Percentiles rank a stretch among this genome's conserved stretches.
These are phyloP conservation scores for Zele albiditarsus DNA, from an alignment of 2,888 invertebrate species.

Conservation along the genomic window DNA sequence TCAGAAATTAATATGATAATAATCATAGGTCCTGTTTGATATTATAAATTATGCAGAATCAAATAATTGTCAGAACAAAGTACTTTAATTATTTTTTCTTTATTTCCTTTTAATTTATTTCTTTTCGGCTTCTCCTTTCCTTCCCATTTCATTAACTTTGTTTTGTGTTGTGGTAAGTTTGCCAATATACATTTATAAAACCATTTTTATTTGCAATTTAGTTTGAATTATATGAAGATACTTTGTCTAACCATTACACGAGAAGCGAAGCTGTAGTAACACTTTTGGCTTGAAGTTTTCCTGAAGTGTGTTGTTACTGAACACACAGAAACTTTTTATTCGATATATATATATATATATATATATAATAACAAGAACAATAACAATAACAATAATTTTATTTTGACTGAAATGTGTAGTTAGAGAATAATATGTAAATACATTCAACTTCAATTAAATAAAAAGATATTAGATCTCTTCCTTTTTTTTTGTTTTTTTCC, in stretches of 20 bases:
- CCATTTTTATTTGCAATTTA: slow-evolving; percentile 1
- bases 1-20: background rate
- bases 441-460: background rate
- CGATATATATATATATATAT: background rate
- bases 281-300: background rate
- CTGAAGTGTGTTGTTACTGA: background rate
- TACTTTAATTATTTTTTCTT: background rate
- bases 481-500: background rate
- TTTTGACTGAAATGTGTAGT: background rate
- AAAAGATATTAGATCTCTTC: too few species aligned
- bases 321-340: background rate
- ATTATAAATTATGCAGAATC: background rate
- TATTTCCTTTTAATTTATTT: background rate
- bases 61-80: background rate
- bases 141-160: background rate
- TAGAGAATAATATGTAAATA: background rate
- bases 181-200: background rate
- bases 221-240: slow-evolving; percentile 2
- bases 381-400: background rate
- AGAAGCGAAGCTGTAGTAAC: background rate
- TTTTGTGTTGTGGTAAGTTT: background rate
- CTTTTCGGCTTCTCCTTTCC: background rate
- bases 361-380: background rate
- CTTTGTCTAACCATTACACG: background rate
- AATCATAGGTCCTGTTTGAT: background rate